Base-by-base conservation (phyloP, 2,797 vertebrate species). In the Argya squamiceps region DNA sequence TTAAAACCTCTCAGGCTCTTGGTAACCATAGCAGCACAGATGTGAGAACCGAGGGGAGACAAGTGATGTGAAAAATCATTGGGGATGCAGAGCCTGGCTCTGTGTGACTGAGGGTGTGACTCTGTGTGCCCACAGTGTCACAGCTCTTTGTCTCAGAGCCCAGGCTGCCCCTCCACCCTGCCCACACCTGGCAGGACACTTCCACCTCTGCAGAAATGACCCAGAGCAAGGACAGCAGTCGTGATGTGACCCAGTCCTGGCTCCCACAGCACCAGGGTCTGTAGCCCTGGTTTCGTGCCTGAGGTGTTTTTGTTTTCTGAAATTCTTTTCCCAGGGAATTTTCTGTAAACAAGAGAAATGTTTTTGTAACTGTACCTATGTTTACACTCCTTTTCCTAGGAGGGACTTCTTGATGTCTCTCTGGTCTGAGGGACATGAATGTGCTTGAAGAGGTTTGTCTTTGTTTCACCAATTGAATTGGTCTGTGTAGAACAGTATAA, bases 11-110 rank as follows among this genome's bases (percentile, higher is more conserved):
- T 37, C 93, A 88, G 92, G 82, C 93, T 93, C 88, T 91, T 2
- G 17, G 96, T 96, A 96, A 96, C 96, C 96, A 97, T 96, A 81
- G 96, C 96, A 97, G 95, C 96, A 43, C 87, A 71, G 93, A 97
- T 91, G 93, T 95, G 92, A 88, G 74, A 91, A 69, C n/a, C 1
- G 18, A 93, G 88, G 77, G 91, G 84, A 84, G 95, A 93, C 92
- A 94, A 96, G 43, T 52, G 93, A 96, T 91, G 96, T 93, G 96
- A 93, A 52, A 89, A 92, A 95, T 59, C 86, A 62, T 0, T 12
- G 87, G 82, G 89, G 95, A 17, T 29, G 83, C 29, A 53, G 67
- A 68, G 70, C n/a, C 27, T 0, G 43, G 53, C 84, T 67, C n/a
- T 2, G 63, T 7, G 78, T 68, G 65, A 12, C 69, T 65, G 12